A percentile compares a stretch with the other conserved stretches of the same genome.
These are phyloP conservation scores for Xanthia icteritia DNA, from an alignment of 2,888 invertebrate genomes.

Conservation along the genomic window DNA sequence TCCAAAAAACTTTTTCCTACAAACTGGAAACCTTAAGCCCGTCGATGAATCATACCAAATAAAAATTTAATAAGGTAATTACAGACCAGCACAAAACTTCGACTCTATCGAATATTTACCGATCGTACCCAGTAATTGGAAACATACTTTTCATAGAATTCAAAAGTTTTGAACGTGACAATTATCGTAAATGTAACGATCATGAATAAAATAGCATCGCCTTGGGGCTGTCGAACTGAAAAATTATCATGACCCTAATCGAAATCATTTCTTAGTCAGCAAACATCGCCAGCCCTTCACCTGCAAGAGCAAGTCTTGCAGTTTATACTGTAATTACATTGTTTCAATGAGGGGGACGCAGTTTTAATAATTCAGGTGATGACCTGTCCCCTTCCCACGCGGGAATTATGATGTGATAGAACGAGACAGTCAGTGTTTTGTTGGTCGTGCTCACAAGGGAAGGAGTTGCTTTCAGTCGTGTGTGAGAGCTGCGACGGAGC, in stretches of 20 bases:
- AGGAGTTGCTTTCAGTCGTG: slow-evolving; percentile 78
- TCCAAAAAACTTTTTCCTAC: slow-evolving; percentile 34
- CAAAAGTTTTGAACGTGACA: slow-evolving; percentile 78
- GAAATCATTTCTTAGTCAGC: slow-evolving; percentile 75
- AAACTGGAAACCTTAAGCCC: slow-evolving; percentile 19
- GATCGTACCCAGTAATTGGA: slow-evolving; percentile 68
- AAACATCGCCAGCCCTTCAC: slow-evolving; percentile 78
- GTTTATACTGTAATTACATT: slow-evolving; percentile 78
- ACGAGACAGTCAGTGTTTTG: slow-evolving; percentile 71
- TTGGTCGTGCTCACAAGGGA: slow-evolving; percentile 54
- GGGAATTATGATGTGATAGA: slow-evolving; percentile 54
- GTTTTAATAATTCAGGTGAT: slow-evolving; percentile 86
- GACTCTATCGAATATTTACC: slow-evolving; percentile 65
- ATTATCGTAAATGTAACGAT: slow-evolving; percentile 77
- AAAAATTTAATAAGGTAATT: slow-evolving; percentile 71
- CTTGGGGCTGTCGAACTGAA: slow-evolving; percentile 75
- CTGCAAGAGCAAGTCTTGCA: slow-evolving; percentile 79
- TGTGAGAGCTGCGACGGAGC: slow-evolving; percentile 75
- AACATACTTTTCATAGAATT: slow-evolving; percentile 74
- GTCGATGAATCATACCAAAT: slow-evolving; percentile 64
- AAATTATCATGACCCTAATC: slow-evolving; percentile 83
- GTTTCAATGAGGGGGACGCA: slow-evolving; percentile 81
- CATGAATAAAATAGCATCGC: slow-evolving; percentile 80
- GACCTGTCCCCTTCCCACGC: slow-evolving; percentile 69
- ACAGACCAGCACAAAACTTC: slow-evolving; percentile 62